These are phyloP conservation scores for Rallus crepitans DNA, from an alignment of 2,797 vertebrate genomes.

Conservation along the genomic window DNA sequence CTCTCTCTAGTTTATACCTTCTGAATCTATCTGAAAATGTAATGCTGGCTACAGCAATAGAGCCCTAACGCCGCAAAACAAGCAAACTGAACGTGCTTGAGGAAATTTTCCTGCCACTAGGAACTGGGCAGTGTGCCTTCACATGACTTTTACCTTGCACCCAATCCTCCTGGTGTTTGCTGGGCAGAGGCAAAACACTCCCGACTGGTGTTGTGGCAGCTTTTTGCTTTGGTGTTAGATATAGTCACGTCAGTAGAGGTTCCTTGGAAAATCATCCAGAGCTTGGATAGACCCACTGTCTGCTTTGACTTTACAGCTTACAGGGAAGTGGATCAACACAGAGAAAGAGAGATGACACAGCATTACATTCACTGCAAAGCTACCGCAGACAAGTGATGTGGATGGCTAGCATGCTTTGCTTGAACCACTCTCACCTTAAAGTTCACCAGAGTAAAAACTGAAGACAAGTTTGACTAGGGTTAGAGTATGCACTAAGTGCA, in stretches of 20 bases:
- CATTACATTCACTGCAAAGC: not conserved
- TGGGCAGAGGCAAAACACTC: not conserved
- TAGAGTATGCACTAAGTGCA: not conserved
- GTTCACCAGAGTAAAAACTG: not conserved
- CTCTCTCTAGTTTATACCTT: not conserved
- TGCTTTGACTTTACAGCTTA: not conserved
- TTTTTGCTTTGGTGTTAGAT: not conserved
- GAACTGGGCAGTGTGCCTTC: not conserved
- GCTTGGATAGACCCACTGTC: not conserved
- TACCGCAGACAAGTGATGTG: not conserved
- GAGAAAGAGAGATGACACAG: not conserved
- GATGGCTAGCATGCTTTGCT: not conserved
- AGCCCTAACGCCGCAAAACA: not conserved
- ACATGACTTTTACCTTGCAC: not conserved
- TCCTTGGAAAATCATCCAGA: not conserved
- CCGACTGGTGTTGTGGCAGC: not conserved
- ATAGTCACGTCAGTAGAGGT: not conserved
- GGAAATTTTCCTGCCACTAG: not conserved
- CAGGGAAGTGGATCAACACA: not conserved
- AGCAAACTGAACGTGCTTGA: fast-evolving
- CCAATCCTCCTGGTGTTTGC: fast-evolving
- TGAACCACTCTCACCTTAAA: not conserved
- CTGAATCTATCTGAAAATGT: not conserved
- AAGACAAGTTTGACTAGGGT: not conserved
- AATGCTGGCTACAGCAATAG: not conserved